Conservation (phyloP, 2,797 vertebrate species). For the Eutrigla gurnardus region DNA sequence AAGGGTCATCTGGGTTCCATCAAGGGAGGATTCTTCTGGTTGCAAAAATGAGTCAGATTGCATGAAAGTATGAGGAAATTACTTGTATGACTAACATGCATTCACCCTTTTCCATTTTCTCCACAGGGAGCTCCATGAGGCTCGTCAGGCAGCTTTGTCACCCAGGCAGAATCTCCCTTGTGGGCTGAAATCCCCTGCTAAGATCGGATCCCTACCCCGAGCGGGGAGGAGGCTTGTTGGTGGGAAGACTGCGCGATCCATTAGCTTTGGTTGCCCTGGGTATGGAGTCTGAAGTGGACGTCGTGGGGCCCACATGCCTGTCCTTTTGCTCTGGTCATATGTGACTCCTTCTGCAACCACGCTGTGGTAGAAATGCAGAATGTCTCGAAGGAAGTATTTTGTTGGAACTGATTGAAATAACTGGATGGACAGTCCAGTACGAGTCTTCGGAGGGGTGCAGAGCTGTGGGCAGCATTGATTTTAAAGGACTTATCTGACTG, state of each 20-base stretch:
- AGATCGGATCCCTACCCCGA: slow-evolving; percentile 58
- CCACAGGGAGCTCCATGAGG: slow-evolving; percentile 90
- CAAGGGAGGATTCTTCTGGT: no score
- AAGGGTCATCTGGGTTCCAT: not conserved
- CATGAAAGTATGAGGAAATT: no score
- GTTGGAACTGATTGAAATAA: not conserved
- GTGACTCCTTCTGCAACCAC: not conserved
- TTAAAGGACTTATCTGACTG: slow-evolving; percentile 14
- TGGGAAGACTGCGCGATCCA: slow-evolving; percentile 84
- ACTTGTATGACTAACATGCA: not conserved
- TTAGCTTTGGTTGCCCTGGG: slow-evolving; percentile 87
- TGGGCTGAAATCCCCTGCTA: slow-evolving; percentile 31
- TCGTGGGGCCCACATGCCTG: not conserved
- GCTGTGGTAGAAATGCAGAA: slow-evolving; percentile 4
- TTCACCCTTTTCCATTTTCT: not conserved
- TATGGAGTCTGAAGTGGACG: slow-evolving; percentile 50
- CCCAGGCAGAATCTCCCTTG: slow-evolving; percentile 64
- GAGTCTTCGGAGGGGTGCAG: not conserved
- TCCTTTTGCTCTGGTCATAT: not conserved
- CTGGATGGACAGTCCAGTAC: not conserved
- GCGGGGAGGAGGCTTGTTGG: slow-evolving; percentile 85
- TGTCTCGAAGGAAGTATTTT: not conserved
- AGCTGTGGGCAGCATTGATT: not conserved
- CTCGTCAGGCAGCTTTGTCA: slow-evolving; percentile 84
- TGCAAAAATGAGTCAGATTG: no score